A percentile compares a stretch with the other conserved stretches of the same genome.
Evolutionary conservation across 2,113 vertebrate species (phyloP).

Genomic region (Crotalus viridis): DNA sequence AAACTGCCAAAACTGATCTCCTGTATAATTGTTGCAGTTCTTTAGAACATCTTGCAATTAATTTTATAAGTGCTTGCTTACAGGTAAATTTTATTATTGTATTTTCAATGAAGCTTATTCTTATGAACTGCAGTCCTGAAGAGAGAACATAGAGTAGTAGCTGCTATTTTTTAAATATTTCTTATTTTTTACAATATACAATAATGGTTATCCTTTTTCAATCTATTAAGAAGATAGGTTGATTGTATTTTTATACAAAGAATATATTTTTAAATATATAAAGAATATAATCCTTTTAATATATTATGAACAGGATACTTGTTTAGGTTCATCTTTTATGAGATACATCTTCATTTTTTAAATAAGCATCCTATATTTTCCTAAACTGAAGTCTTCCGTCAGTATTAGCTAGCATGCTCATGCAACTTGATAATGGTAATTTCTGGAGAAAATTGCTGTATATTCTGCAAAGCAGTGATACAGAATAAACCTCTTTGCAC

Average conservation of each 20-base stretch:
- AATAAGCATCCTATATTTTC: background rate
- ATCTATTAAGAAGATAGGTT: background rate
- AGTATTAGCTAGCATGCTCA: background rate
- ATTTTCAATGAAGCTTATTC: background rate
- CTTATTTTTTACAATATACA: constrained; percentile 16
- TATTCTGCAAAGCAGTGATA: background rate
- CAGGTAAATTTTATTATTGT: background rate
- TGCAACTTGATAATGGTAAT: background rate
- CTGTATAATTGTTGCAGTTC: background rate
- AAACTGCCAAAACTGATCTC: constrained; percentile 14
- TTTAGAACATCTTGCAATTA: background rate
- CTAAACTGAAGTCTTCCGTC: background rate
- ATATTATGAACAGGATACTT: constrained; percentile 3
- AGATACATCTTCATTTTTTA: background rate
- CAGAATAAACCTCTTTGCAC: background rate
- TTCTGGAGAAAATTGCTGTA: background rate
- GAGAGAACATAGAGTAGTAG: background rate
- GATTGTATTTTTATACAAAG: constrained; percentile 15
- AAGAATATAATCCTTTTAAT: constrained; percentile 6
- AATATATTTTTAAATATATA: background rate
- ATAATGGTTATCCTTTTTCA: background rate
- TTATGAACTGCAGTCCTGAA: background rate
- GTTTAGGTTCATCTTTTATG: background rate
- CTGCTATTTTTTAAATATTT: background rate
- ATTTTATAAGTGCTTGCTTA: background rate